Conservation (phyloP, 2,797 vertebrate genomes). For the Takifugu rubripes region DNA sequence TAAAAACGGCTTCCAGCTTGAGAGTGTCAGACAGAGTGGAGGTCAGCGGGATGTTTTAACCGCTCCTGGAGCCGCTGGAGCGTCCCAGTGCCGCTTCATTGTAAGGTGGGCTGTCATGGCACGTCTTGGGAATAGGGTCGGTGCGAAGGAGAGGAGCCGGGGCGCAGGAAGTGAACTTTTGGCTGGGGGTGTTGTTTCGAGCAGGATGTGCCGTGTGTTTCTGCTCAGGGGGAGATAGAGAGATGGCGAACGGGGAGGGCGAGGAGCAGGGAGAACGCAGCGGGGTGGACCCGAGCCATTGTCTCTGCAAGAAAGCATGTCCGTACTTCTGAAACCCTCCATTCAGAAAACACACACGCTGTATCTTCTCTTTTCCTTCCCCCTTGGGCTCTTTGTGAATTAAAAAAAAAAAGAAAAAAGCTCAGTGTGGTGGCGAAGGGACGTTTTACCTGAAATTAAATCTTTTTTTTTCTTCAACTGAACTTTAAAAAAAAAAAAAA, state of each 20-base stretch:
- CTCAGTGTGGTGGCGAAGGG: conserved; percentile 43
- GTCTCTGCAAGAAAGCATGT: conserved; percentile 71
- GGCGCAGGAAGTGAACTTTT: conserved; percentile 76
- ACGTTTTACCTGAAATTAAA: background rate
- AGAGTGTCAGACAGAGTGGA: conserved; percentile 15
- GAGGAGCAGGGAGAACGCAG: conserved; percentile 64
- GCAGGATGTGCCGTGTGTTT: conserved; percentile 79
- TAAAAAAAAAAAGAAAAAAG: conserved; percentile 11
- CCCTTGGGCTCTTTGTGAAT: conserved; percentile 55
- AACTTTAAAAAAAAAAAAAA: too few relatives aligned
- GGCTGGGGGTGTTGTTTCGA: conserved; percentile 61
- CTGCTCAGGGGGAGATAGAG: conserved; percentile 71
- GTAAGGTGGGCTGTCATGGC: conserved; percentile 50
- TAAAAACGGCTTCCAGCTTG: conserved; percentile 35
- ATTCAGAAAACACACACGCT: conserved; percentile 69
- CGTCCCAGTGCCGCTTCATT: conserved; percentile 43
- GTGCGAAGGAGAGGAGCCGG: conserved; percentile 67
- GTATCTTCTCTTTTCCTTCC: conserved; percentile 69
- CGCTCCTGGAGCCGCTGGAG: conserved; percentile 4
- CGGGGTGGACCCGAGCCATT: conserved; percentile 68
- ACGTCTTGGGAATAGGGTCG: conserved; percentile 65
- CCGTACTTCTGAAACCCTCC: conserved; percentile 66
- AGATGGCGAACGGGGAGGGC: conserved; percentile 53
- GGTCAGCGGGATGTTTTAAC: conserved; percentile 3
- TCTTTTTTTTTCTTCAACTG: too few relatives aligned